Conservation (phyloP, 2,797 vertebrate genomes). For the Chrysolophus pictus region DNA sequence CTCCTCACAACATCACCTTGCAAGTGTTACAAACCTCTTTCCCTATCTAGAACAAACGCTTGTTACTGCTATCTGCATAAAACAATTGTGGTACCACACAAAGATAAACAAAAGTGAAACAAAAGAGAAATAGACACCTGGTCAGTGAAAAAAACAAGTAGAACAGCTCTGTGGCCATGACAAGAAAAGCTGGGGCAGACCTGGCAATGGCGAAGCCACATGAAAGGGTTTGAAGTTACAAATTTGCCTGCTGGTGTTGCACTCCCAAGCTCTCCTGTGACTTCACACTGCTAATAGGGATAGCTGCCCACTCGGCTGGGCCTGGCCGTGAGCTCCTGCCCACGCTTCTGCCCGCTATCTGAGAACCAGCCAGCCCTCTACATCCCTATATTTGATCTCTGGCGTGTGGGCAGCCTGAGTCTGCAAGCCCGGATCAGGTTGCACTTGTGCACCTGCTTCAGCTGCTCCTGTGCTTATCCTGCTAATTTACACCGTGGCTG, state of each 20-base stretch:
- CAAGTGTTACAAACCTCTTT: not conserved
- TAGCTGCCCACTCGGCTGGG: accelerated
- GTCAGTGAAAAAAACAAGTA: not conserved
- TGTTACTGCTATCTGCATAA: not conserved
- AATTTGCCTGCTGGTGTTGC: not conserved
- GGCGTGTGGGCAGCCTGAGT: accelerated
- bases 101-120: not conserved
- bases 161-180: not conserved
- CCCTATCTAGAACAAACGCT: not conserved
- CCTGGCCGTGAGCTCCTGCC: not conserved
- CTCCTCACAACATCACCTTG: accelerated
- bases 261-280: accelerated
- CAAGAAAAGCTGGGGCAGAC: not conserved
- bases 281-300: accelerated
- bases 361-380: accelerated
- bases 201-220: accelerated
- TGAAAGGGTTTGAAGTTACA: not conserved
- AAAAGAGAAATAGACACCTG: not conserved
- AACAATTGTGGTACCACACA: not conserved
- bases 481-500: not conserved
- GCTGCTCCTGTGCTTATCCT: not conserved
- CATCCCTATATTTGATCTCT: not conserved
- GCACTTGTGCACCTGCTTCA: constrained; percentile 11
- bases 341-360: accelerated
- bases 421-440: not conserved